Evolutionary conservation across 64 coral and sea anemone species (phyloP).

Genomic region (Catalaphyllia jardinei): DNA sequence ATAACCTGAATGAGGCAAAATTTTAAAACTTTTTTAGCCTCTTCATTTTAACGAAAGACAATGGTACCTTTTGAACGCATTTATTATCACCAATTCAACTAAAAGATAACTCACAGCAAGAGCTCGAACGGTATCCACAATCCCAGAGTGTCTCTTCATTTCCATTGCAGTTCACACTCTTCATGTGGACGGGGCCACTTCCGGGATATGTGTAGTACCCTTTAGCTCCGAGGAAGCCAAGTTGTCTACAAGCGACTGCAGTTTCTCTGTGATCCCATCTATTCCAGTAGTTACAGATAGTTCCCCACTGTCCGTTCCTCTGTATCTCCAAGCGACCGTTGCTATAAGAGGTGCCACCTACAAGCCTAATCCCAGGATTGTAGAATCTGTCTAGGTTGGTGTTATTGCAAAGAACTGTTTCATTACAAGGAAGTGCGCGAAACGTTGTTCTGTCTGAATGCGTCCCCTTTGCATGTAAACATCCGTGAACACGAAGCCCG

Average conservation of each 20-base stretch:
- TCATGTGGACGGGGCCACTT: conserved; percentile 17
- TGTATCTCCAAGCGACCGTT: conserved; percentile 64
- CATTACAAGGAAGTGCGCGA: too few relatives aligned
- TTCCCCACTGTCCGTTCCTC: conserved; percentile 65
- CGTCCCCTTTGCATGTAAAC: conserved; percentile 59
- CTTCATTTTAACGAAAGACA: not conserved
- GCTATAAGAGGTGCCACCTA: conserved; percentile 48
- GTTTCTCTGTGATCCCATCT: conserved; percentile 44
- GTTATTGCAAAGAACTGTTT: too few relatives aligned
- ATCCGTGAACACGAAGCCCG: conserved; percentile 48
- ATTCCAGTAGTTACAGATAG: conserved; percentile 26
- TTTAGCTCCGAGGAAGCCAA: conserved; percentile 56
- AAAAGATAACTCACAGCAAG: conserved; percentile 3
- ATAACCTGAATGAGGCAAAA: too few relatives aligned
- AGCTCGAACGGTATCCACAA: conserved; percentile 18
- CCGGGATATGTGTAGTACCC: conserved; percentile 20
- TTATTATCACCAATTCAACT: not conserved
- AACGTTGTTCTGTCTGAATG: conserved; percentile 47
- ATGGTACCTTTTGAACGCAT: not conserved
- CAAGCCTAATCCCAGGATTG: conserved; percentile 61
- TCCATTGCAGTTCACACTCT: conserved; percentile 51
- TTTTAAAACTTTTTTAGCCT: not conserved
- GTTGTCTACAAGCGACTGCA: conserved; percentile 60
- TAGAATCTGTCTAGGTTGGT: conserved; percentile 7
- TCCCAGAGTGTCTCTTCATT: conserved; percentile 45